Conservation (phyloP, 1,140 invertebrate genomes). For the Drosophila bipectinata region DNA sequence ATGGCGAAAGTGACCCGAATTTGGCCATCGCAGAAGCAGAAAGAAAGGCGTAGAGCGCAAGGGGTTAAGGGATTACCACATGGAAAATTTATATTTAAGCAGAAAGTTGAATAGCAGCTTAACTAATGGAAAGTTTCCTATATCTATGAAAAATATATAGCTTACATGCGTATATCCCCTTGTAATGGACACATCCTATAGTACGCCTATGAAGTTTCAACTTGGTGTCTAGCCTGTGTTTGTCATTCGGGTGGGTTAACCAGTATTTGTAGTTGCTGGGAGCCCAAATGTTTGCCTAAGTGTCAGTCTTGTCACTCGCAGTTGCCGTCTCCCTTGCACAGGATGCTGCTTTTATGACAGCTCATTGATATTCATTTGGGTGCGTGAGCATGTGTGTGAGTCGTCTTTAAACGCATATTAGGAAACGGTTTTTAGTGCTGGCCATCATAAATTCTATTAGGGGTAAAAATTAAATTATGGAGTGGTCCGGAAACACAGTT, state of each 20-base stretch:
- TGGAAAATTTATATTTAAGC: not conserved
- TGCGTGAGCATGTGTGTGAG: slow-evolving; percentile 8
- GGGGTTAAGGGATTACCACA: slow-evolving; percentile 3
- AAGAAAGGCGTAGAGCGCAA: slow-evolving; percentile 18
- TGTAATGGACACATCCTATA: not conserved
- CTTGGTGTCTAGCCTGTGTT: slow-evolving; percentile 17
- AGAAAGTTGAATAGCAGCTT: not conserved
- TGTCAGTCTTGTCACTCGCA: slow-evolving; percentile 66
- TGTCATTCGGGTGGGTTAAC: slow-evolving; percentile 22
- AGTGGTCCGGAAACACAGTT: slow-evolving; percentile 15
- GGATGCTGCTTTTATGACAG: slow-evolving; percentile 70
- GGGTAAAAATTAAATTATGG: slow-evolving; percentile 40
- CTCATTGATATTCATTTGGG: slow-evolving; percentile 79
- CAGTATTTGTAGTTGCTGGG: slow-evolving; percentile 45
- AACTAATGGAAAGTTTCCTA: no score
- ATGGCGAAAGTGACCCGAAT: slow-evolving; percentile 58
- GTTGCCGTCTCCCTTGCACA: slow-evolving; percentile 24
- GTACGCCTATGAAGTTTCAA: slow-evolving; percentile 20
- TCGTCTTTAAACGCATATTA: slow-evolving; percentile 9
- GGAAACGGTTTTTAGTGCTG: slow-evolving; percentile 16
- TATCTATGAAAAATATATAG: no score
- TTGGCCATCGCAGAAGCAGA: slow-evolving; percentile 21
- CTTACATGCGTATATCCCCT: not conserved
- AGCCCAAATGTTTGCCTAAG: slow-evolving; percentile 74
- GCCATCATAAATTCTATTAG: slow-evolving; percentile 26